These are phyloP conservation scores for Gobio occitaniae DNA, from an alignment of 2,797 vertebrate species.

Conservation along the genomic window DNA sequence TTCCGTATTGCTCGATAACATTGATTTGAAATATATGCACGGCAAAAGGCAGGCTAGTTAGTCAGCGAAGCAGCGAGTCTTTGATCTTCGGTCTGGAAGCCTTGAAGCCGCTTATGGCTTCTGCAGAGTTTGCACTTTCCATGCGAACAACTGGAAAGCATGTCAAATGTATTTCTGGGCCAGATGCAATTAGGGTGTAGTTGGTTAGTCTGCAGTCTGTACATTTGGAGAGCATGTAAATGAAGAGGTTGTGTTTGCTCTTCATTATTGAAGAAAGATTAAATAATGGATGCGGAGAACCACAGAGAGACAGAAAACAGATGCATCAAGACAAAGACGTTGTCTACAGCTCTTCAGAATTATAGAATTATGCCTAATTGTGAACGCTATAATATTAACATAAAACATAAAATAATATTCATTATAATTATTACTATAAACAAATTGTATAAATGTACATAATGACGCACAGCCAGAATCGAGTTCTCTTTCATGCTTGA, in stretches of 20 bases:
- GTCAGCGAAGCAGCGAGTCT: conserved; percentile 11
- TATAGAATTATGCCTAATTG: not conserved
- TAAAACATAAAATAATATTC: not conserved
- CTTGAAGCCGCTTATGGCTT: conserved; percentile 34
- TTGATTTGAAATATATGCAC: conserved; percentile 28
- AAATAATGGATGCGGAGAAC: conserved; percentile 43
- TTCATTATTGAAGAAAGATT: conserved; percentile 30
- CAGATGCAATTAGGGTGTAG: conserved; percentile 20
- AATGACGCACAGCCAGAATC: too few relatives aligned
- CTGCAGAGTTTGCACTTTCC: conserved; percentile 38
- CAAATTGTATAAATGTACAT: too few relatives aligned
- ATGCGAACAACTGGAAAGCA: conserved; percentile 27
- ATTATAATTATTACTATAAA: too few relatives aligned
- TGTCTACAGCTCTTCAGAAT: not conserved
- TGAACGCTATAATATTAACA: not conserved
- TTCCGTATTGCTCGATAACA: conserved; percentile 24
- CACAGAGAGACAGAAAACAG: conserved; percentile 9
- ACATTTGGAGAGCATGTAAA: conserved; percentile 19
- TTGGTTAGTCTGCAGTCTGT: conserved; percentile 17
- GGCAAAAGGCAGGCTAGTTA: conserved; percentile 2
- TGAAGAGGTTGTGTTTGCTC: conserved; percentile 14
- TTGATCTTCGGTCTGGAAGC: conserved; percentile 30
- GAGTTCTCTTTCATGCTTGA: too few relatives aligned
- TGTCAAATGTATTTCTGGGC: conserved; percentile 35
- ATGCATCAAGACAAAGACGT: conserved; percentile 3